phyloP scores from a whole-genome alignment of 2,113 vertebrate genomes.

The Mirza zaza region DNA sequence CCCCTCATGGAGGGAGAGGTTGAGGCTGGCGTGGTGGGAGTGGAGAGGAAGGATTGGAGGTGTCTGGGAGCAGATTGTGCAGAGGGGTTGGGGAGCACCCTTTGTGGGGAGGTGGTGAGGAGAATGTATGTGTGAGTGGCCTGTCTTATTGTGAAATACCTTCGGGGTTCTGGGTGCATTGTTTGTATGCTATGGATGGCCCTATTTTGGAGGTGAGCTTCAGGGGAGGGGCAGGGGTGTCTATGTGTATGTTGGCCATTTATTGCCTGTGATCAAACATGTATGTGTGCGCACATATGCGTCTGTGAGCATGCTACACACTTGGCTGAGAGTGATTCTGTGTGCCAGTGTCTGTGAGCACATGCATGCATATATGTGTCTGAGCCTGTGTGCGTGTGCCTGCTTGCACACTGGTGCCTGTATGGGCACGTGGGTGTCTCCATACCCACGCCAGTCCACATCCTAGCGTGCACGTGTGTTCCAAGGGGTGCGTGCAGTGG shows the following conservation, averaged over 20 bases:
- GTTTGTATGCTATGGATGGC: not conserved
- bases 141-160: not conserved
- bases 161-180: not conserved
- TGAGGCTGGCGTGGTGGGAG: not conserved
- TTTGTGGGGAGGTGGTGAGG: not conserved
- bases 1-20: not conserved
- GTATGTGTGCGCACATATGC: not conserved
- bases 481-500: conserved; percentile 36
- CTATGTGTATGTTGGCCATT: not conserved
- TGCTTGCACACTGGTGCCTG: not conserved
- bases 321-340: not conserved
- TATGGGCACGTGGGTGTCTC: conserved; percentile 55
- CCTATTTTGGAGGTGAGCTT: not conserved
- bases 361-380: conserved; percentile 34
- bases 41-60: not conserved
- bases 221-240: not conserved
- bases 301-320: not conserved
- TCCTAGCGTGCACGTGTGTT: conserved; percentile 58
- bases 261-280: not conserved
- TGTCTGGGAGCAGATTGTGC: not conserved
- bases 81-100: not conserved
- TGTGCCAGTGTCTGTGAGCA: not conserved
- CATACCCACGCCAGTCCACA: not conserved
- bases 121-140: not conserved
- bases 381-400: conserved; percentile 4